These are phyloP conservation scores for Hypomecis punctinalis DNA, from an alignment of 2,888 invertebrate genomes.

Conservation along the genomic window DNA sequence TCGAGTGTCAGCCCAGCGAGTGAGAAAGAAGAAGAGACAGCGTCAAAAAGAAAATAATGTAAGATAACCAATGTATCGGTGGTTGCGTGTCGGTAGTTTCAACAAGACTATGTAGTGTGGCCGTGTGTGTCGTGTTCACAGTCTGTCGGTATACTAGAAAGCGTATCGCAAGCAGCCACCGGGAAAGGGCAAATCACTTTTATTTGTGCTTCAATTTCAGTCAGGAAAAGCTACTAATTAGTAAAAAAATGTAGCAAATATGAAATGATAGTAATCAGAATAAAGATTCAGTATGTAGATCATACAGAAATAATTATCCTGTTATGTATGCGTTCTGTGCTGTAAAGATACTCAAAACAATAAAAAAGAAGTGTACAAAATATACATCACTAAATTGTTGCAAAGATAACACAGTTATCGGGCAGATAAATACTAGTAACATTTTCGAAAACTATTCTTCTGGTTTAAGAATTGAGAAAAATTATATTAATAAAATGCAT, in stretches of 20 bases:
- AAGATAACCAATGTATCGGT: slow-evolving; percentile 42
- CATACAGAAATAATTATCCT: no score
- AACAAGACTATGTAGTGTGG: slow-evolving; percentile 47
- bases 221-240: no score
- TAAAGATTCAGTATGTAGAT: neutral
- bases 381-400: no score
- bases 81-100: slow-evolving; percentile 47
- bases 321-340: no score
- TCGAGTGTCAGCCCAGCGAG: slow-evolving; percentile 41
- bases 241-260: neutral
- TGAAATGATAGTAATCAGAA: neutral
- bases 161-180: slow-evolving; percentile 49
- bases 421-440: no score
- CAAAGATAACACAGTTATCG: neutral
- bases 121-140: slow-evolving; percentile 50
- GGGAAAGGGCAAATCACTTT: slow-evolving; percentile 43
- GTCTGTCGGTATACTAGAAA: slow-evolving; percentile 43
- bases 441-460: no score
- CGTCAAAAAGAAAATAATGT: slow-evolving; percentile 37
- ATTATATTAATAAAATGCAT: neutral
- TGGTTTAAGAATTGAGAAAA: no score
- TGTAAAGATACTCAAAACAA: no score
- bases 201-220: neutral
- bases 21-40: slow-evolving; percentile 37
- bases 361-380: no score